These are phyloP conservation scores for Antrozous pallidus DNA, from an alignment of 2,797 vertebrate genomes.

Conservation along the genomic window DNA sequence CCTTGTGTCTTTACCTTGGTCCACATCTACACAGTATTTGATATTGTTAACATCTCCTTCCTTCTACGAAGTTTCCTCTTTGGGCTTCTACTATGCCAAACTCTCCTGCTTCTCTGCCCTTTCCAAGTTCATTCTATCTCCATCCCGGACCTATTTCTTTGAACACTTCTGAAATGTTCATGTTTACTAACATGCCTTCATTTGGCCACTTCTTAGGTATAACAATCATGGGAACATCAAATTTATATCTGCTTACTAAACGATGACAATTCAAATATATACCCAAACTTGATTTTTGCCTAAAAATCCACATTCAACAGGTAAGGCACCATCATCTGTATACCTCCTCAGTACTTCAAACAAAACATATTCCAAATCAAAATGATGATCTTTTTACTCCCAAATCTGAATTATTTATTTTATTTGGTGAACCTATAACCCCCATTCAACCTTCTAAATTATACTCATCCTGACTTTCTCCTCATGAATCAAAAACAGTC, in stretches of 20 bases:
- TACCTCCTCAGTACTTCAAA: not conserved
- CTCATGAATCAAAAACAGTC: not conserved
- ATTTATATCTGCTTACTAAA: not conserved
- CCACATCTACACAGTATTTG: not conserved
- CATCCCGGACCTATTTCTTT: not conserved
- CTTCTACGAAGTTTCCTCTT: not conserved
- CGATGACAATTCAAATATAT: not conserved
- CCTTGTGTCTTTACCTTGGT: not conserved
- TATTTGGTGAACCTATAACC: not conserved
- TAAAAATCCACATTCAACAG: not conserved
- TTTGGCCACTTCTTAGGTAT: not conserved
- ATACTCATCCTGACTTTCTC: not conserved
- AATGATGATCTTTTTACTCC: not conserved
- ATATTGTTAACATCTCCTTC: not conserved
- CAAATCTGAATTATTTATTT: not conserved
- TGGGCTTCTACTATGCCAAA: not conserved
- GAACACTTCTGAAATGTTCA: not conserved
- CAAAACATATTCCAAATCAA: not conserved
- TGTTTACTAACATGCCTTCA: not conserved
- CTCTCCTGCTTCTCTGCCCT: not conserved
- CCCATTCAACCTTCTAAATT: not conserved
- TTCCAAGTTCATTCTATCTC: not conserved
- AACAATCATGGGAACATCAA: not conserved
- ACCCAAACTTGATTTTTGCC: not conserved
- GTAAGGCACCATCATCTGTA: not conserved